Base-by-base conservation (phyloP, 2,797 vertebrate species). In the Channallabes apus region DNA sequence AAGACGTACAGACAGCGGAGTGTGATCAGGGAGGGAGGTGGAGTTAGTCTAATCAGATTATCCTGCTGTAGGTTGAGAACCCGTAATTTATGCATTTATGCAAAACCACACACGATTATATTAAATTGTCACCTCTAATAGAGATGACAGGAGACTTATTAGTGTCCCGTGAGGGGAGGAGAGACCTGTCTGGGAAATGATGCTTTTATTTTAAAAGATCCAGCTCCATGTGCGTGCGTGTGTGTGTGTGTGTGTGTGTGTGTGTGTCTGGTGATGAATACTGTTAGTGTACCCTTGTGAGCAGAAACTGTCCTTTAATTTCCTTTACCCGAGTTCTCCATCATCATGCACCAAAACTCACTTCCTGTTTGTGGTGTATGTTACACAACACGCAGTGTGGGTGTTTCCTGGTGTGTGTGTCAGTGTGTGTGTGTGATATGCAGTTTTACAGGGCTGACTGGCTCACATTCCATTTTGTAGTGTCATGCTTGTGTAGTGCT, bases 91-190 rank as follows among this genome's bases (percentile, higher is more conserved):
- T 86, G 54, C 72, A 86, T 88, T 85, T 84, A 88, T 86, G 86
- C 73, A 86, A 83, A 87, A 82, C 78, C 80, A 88, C 75, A 59
- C 71, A 59, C 24, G 0, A 32, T 75, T 86, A 87, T 87, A 90
- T 87, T 86, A 73, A 83, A 88, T 90, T 85, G 81, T 87, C 86
- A 84, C 29, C 32, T 76, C 68, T 79, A 71, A 88, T 87, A 82
- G 82, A 84, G 73, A 87, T 85, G 73, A 86, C 62, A 77, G 14
- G 35, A 56, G 67, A 59, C 76, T 77, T 85, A 90, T 83, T 82
- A 78, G 67, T 84, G 61, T 78, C 64, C 61, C 59, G 59, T 38
- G 61, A 83, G 38, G 22, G 67, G 54, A 80, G 71, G 12, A 35
- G 69, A 79, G 64, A 79, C 32, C 67, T 41, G 71, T 65, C 58